Percentiles rank a stretch among this genome's conserved stretches.
Evolutionary conservation across 2,797 vertebrate species (phyloP).

Genomic region (Cossypha polioptera): DNA sequence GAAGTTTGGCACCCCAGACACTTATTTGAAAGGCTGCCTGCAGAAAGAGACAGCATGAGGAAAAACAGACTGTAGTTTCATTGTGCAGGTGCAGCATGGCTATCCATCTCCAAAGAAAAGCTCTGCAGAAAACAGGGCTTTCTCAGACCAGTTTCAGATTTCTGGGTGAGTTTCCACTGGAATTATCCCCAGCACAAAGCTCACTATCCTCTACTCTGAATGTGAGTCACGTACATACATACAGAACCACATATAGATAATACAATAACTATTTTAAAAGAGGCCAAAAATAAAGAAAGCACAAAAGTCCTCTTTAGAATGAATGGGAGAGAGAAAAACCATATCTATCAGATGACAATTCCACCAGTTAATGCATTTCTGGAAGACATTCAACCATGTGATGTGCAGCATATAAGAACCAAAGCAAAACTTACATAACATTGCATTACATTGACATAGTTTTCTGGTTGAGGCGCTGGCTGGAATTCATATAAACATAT

Average conservation of each 20-base stretch:
- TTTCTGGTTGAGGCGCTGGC: conserved; percentile 35
- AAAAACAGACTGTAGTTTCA: background rate
- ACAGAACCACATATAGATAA: background rate
- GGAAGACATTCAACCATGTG: background rate
- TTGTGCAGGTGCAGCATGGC: background rate
- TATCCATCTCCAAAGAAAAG: background rate
- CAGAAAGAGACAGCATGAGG: background rate
- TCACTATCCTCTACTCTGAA: background rate
- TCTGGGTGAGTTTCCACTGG: background rate
- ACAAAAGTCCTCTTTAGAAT: background rate
- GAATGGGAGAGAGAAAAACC: background rate
- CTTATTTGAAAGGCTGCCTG: background rate
- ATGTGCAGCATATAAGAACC: background rate
- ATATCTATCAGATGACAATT: background rate
- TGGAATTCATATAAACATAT: conserved; percentile 46
- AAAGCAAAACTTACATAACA: conserved; percentile 26
- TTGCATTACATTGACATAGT: conserved; percentile 1
- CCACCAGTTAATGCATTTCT: background rate
- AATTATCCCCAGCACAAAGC: background rate
- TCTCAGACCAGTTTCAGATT: background rate
- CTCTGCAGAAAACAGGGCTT: background rate
- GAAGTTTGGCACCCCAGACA: background rate
- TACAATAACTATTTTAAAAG: background rate
- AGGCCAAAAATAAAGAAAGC: background rate
- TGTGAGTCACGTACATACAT: background rate